Percentiles rank a stretch among this genome's conserved stretches.
Conservation (phyloP, 2,113 vertebrate species). For the Dromiciops gliroides region DNA sequence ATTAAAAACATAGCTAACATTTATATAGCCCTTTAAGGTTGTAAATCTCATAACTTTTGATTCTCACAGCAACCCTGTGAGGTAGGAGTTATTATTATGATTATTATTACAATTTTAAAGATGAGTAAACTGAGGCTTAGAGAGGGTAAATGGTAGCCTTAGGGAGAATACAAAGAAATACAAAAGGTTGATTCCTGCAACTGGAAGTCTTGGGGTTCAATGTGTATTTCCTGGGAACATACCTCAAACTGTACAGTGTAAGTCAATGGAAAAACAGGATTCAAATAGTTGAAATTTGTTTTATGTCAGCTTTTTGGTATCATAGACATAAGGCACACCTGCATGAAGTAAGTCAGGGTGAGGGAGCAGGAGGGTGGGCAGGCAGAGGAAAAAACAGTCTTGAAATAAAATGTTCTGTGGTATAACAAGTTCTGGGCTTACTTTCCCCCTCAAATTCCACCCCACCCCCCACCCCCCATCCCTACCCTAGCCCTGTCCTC, state of each 20-base stretch:
- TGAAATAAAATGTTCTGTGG: not conserved
- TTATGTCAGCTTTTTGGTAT: not conserved
- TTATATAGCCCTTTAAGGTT: too few relatives aligned
- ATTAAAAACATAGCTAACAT: too few relatives aligned
- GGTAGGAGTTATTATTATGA: not conserved
- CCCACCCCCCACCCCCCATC: too few relatives aligned
- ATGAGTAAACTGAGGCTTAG: not conserved
- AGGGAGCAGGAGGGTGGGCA: not conserved
- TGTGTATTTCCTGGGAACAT: not conserved
- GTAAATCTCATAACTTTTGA: not conserved
- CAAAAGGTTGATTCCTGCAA: not conserved
- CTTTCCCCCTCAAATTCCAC: too few relatives aligned
- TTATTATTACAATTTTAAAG: not conserved
- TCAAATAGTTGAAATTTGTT: not conserved
- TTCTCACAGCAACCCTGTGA: not conserved
- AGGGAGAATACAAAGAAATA: not conserved
- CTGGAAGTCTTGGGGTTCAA: not conserved
- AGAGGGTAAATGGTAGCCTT: not conserved
- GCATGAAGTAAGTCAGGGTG: not conserved
- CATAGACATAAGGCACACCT: not conserved
- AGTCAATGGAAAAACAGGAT: not conserved
- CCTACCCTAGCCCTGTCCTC: not conserved
- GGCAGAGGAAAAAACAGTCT: not conserved
- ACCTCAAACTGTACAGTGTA: not conserved
- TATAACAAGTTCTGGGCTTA: not conserved